Conservation (phyloP, 2,888 invertebrate species). For the Sisyra terminalis region DNA sequence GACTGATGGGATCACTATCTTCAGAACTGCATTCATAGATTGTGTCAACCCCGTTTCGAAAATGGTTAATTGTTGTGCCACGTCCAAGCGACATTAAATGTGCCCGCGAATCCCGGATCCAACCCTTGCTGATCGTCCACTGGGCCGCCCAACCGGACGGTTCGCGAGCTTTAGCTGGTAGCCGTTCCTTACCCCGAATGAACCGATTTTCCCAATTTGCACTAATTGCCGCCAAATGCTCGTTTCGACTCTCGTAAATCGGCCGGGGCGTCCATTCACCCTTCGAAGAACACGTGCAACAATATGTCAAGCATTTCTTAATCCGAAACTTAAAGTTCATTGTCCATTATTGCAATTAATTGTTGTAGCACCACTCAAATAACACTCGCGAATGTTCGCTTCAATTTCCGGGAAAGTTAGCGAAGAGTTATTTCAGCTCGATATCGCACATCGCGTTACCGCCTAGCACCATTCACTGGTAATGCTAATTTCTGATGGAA, state of each 20-base stretch:
- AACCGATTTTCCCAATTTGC: conserved; percentile 6
- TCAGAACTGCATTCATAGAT: conserved; percentile 26
- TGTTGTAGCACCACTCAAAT: too few relatives aligned
- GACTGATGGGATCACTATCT: conserved; percentile 18
- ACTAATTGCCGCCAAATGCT: conserved; percentile 3
- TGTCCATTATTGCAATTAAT: background rate
- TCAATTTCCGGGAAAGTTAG: too few relatives aligned
- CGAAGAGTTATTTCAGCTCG: too few relatives aligned
- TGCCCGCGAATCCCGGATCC: conserved; percentile 24
- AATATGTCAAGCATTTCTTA: background rate
- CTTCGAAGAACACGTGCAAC: conserved; percentile 1
- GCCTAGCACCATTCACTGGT: too few relatives aligned
- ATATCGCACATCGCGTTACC: too few relatives aligned
- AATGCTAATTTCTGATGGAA: too few relatives aligned
- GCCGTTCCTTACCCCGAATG: background rate
- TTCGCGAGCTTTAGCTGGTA: background rate
- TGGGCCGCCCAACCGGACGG: conserved; percentile 25
- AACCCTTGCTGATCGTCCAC: conserved; percentile 29
- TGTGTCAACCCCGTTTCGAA: conserved; percentile 14
- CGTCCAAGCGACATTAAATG: conserved; percentile 20
- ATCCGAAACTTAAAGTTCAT: background rate
- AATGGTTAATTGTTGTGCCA: too few relatives aligned
- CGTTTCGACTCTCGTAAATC: conserved; percentile 3
- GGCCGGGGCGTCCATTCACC: conserved; percentile 5
- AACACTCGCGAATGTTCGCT: too few relatives aligned